Evolutionary conservation across 2,888 invertebrate species (phyloP), one percentile per base, ranked within the genome.

Genomic region (Spialia ferax): DNA sequence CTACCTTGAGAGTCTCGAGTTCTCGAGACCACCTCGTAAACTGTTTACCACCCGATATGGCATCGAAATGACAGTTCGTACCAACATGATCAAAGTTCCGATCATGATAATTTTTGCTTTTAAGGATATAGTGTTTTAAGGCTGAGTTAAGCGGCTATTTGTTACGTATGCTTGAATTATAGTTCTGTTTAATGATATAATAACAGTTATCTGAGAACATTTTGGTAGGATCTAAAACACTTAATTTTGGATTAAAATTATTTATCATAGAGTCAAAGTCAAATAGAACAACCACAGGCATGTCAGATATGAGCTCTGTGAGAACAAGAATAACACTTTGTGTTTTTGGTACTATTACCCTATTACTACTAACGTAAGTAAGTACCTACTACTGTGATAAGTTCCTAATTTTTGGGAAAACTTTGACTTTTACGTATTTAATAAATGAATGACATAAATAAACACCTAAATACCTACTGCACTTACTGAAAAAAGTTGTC

Each of bases 1-100:
- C 32, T 50, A 7, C 61, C 52, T 62, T 52, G 62, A 62, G n/a
- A n/a, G n/a, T n/a, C n/a, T n/a, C n/a, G n/a, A n/a, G n/a, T n/a
- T n/a, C n/a, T n/a, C n/a, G n/a, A n/a, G 62, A 52, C 62, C 62
- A 62, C 52, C 35, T 62, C 35, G 62, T 62, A 62, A 52, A 61
- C 32, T 61, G 35, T 23, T 26, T 13, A 18, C 45, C 10, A 10
- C 50, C 52, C 62, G 22, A 62, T 62, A 62, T 52, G 62, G 62
- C 0, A 22, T 8, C 35, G 22, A 52, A 62, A 62, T 52, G 35
- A 23, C 62, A 50, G 15, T 18, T 23, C 22, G 35, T 48, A 52
- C 35, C 20, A 50, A 32, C 48, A 23, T 29, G 50, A 52, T 62
- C 62, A 62, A 62, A 62, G 62, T 52, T 52, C 62, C 35, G 62